phyloP scores from a whole-genome alignment of 2,888 invertebrate species.

The Xestoiulus laeticollis region DNA sequence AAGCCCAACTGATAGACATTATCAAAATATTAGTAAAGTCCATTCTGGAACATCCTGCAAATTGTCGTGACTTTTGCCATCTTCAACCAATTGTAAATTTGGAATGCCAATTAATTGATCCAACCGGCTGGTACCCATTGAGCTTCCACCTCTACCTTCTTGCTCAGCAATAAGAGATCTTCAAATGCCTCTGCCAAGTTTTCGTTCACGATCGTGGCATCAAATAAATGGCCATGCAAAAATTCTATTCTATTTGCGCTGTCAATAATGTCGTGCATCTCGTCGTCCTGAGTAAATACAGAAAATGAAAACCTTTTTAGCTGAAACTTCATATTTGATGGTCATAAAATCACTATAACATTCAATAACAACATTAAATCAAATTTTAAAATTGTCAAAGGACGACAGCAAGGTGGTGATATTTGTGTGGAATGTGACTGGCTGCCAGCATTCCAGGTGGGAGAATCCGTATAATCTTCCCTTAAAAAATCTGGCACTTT shows the following conservation, averaged over 20 bases:
- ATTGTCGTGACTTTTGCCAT: neutral
- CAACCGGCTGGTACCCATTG: constrained; percentile 96
- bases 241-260: constrained; percentile 89
- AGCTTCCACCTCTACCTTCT: constrained; percentile 89
- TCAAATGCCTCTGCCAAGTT: constrained; percentile 86
- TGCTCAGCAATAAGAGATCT: constrained; percentile 81
- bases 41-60: neutral
- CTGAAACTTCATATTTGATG: too few species aligned
- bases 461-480: too few species aligned
- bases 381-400: too few species aligned
- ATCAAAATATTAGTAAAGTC: constrained; percentile 35
- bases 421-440: too few species aligned
- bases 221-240: constrained; percentile 92
- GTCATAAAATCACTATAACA: too few species aligned
- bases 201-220: constrained; percentile 91
- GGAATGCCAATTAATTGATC: constrained; percentile 62
- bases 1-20: constrained; percentile 34
- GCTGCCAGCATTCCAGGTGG: too few species aligned
- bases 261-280: constrained; percentile 85
- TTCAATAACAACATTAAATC: too few species aligned
- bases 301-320: neutral
- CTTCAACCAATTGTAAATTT: neutral
- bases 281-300: constrained; percentile 78
- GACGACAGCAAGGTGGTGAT: too few species aligned
- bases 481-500: too few species aligned